Base-by-base conservation (phyloP, 2,797 vertebrate species). In the Premnoplex brunnescens region DNA sequence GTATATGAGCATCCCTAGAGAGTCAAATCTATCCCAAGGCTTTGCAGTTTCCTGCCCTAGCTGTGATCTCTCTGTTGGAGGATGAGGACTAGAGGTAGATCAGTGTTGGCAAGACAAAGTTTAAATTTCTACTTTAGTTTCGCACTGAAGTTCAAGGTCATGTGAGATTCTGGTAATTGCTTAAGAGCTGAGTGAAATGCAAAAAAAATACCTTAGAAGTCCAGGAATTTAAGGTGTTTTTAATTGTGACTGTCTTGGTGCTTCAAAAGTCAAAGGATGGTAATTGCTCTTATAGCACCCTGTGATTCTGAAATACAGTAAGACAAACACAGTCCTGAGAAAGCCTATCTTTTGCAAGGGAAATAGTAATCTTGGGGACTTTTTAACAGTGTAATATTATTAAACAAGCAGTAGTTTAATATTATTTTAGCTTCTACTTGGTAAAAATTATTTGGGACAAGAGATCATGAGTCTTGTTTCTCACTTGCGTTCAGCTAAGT, bases 391-490 rank as follows among this genome's bases (percentile, higher is more conserved):
- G 2, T 26, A 18, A 28, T 75, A 11, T 49, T 58, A 43, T 39
- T 74, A 58, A 77, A 52, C 28, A 48, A 74, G 8, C 14, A 41
- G 10, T 59, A 18, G 27, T 71, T 79, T 21, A 48, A n/a, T 69
- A n/a, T 60, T 64, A 28, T 51, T 86, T 83, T 36, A 56, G 37
- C 18, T 80, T 67, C 55, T 79, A 13, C 27, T 59, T 7, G 6
- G 23, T 34, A 60, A 63, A 92, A 43, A 14, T 3, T 64, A 27
- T 5, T 26, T 79, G 49, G 39, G 37, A 44, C 0, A 0, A 77
- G 59, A 39, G 9, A 36, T 59, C 36, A 21, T 0, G 0, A 39
- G 15, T 59, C 37, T 32, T 14, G 4, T 68, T 91, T 84, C 62
- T 88, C 48, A 37, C 37, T 67, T 62, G 28, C 9, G 21, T 44